phyloP scores from a whole-genome alignment of 2,888 invertebrate genomes.

The Ecliptopera silaceata region DNA sequence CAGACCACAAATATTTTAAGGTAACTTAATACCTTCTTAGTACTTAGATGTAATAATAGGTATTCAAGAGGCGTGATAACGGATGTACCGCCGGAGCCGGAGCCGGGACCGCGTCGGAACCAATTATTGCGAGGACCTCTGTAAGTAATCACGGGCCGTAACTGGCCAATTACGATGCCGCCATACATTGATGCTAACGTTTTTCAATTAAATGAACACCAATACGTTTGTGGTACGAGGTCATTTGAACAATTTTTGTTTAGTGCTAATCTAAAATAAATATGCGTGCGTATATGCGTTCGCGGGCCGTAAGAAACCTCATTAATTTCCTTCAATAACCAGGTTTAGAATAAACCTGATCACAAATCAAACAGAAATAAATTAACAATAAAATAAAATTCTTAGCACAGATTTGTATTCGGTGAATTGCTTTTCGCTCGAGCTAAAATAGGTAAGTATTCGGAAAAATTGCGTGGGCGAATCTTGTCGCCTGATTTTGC shows the following conservation, averaged over 20 bases:
- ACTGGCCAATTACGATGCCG: slow-evolving; percentile 18
- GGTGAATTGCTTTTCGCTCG: slow-evolving; percentile 5
- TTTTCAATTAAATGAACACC: neutral
- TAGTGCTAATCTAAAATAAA: too few relatives aligned
- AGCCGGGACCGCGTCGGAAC: slow-evolving; percentile 11
- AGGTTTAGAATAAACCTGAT: neutral
- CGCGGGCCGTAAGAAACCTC: slow-evolving; percentile 8
- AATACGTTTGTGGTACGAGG: neutral
- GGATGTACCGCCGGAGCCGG: slow-evolving; percentile 3
- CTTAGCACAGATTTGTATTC: slow-evolving; percentile 2
- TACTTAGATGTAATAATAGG: slow-evolving; percentile 8
- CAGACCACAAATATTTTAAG: too few relatives aligned
- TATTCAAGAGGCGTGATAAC: slow-evolving; percentile 8
- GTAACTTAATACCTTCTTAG: neutral
- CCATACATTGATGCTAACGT: slow-evolving; percentile 9
- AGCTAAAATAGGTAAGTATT: neutral
- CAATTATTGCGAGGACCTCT: slow-evolving; percentile 19
- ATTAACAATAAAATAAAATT: slow-evolving; percentile 4
- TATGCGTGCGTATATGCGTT: too few relatives aligned
- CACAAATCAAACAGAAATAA: slow-evolving; percentile 2
- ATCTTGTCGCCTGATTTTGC: neutral
- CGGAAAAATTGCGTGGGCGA: slow-evolving; percentile 1
- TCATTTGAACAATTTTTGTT: too few relatives aligned
- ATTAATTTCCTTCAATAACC: neutral
- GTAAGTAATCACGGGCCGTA: slow-evolving; percentile 15